A percentile compares a stretch with the other conserved stretches of the same genome.
Conservation (phyloP, 2,888 invertebrate genomes). For the Prenolepis imparis region DNA sequence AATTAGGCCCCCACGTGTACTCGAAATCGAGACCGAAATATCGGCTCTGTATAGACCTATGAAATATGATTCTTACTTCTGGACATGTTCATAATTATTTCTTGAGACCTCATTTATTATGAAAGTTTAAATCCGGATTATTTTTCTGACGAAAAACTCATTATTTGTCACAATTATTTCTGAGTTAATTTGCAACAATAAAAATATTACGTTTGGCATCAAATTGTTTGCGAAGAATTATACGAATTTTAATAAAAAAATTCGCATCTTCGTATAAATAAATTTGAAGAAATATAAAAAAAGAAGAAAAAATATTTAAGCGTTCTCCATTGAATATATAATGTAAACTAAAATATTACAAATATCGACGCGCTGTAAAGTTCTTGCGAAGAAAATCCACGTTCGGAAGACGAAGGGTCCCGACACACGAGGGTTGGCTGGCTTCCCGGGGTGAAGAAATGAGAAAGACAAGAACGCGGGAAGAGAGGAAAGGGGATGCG, state of each 20-base stretch:
- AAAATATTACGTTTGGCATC: no score
- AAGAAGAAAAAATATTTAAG: not conserved
- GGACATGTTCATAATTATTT: not conserved
- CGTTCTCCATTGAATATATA: not conserved
- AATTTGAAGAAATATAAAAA: not conserved
- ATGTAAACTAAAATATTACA: not conserved
- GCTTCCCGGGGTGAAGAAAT: constrained; percentile 23
- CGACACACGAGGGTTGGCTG: constrained; percentile 14
- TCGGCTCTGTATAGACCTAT: not conserved
- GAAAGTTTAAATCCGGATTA: not conserved
- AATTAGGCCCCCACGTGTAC: constrained; percentile 43
- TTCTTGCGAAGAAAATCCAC: not conserved
- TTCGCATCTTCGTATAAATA: not conserved
- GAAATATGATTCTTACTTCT: not conserved
- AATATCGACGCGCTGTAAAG: not conserved
- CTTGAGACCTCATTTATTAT: not conserved
- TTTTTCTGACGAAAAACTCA: not conserved
- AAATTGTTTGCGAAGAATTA: not conserved
- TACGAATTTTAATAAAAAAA: not conserved
- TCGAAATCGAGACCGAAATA: constrained; percentile 1
- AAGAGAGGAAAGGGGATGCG: not conserved
- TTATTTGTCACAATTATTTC: not conserved
- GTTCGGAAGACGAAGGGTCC: not conserved
- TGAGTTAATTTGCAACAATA: not conserved
- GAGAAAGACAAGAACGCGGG: not conserved